Evolutionary conservation across 1,140 invertebrate species (phyloP).

Genomic region (Saxidomus purpurata): DNA sequence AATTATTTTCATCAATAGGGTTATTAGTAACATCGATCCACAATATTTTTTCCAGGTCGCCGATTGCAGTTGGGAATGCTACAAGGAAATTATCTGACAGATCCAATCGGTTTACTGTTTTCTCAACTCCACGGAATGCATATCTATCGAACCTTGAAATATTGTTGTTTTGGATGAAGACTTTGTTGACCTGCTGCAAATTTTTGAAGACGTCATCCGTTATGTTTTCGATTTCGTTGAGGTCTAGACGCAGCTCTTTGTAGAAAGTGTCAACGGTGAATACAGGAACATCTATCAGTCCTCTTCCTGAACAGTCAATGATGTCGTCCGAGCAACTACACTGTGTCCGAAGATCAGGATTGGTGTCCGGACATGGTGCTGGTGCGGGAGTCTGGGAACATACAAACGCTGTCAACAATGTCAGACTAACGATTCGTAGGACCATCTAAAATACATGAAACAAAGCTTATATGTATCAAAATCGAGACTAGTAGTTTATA

Average conservation of each 20-base stretch:
- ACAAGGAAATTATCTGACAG: slow-evolving; percentile 11
- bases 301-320: slow-evolving; percentile 44
- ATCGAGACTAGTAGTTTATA: too few species aligned
- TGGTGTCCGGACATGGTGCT: not conserved
- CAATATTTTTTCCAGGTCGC: not conserved
- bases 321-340: slow-evolving; percentile 35
- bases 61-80: slow-evolving; percentile 15
- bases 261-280: not conserved
- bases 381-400: not conserved
- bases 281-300: slow-evolving; percentile 1
- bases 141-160: not conserved
- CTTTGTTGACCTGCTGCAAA: not conserved
- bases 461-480: too few species aligned
- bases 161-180: slow-evolving; percentile 37
- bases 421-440: not conserved
- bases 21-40: slow-evolving; percentile 46
- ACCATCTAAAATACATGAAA: not conserved
- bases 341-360: not conserved
- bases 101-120: not conserved
- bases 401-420: not conserved
- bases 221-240: slow-evolving; percentile 38
- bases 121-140: slow-evolving; percentile 52
- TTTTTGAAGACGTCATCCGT: slow-evolving; percentile 23
- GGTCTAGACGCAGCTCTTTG: slow-evolving; percentile 23
- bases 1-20: slow-evolving; percentile 35